Evolutionary conservation across 2,113 vertebrate genomes (phyloP).

Genomic region (Salvator merianae): DNA sequence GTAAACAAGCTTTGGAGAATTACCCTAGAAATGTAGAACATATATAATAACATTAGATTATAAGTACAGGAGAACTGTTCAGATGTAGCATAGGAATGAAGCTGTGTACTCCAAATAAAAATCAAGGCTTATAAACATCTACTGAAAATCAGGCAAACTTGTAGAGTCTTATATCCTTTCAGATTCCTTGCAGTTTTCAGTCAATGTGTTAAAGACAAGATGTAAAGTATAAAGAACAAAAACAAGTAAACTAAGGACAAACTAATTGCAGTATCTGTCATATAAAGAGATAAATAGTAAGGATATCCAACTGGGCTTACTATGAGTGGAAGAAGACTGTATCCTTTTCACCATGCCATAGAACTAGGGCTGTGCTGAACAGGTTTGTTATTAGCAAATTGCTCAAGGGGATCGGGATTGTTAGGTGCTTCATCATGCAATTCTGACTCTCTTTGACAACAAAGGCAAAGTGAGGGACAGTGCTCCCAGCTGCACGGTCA

Average conservation of each 20-base stretch:
- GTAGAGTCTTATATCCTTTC: background rate
- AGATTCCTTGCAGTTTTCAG: background rate
- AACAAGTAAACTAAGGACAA: background rate
- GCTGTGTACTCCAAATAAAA: background rate
- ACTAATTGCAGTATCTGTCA: background rate
- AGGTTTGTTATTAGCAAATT: too few species aligned
- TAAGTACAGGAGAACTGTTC: background rate
- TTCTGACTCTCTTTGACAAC: too few species aligned
- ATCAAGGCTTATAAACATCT: background rate
- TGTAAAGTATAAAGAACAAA: background rate
- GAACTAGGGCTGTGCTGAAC: too few species aligned
- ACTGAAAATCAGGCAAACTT: background rate
- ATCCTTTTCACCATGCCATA: too few species aligned
- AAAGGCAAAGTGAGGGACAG: too few species aligned
- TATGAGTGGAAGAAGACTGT: too few species aligned
- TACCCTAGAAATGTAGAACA: constrained; percentile 81
- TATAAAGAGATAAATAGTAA: too few species aligned
- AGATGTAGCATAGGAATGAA: constrained; percentile 10
- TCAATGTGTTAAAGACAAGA: background rate
- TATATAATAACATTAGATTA: constrained; percentile 3
- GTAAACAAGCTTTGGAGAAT: constrained; percentile 92
- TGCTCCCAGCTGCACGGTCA: too few species aligned
- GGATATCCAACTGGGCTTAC: too few species aligned
- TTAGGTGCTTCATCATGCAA: too few species aligned
- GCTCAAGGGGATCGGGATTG: too few species aligned